Base-by-base conservation (phyloP, 2,113 vertebrate genomes). In the Zosterops lateralis region DNA sequence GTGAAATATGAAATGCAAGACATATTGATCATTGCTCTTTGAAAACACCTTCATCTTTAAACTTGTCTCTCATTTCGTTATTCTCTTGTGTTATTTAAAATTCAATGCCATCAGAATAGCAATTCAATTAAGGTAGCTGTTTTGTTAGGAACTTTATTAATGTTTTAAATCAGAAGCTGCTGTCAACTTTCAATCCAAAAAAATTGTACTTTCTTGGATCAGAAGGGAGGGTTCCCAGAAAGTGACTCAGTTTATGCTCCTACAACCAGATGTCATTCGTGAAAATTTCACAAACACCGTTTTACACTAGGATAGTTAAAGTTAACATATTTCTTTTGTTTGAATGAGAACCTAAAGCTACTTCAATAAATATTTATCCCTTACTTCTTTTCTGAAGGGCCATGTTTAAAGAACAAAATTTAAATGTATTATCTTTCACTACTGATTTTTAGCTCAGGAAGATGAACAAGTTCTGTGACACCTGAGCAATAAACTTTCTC, bases 31-130 rank as follows among this genome's bases (percentile, higher is more conserved):
- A 61, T 0, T 57, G 15, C 36, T 79, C 24, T 81, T 42, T 61
- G 38, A 61, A 89, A 84, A 53, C 6, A 83, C 6, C 5, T 60
- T n/a, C 1, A 36, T 36, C 26, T 73, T 83, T 54, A 57, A 83
- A 77, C 13, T 32, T 54, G 10, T 9, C 73, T 51, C 50, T 38
- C 17, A 77, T 81, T 58, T 70, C 0, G 0, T 38, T 2, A 1
- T n/a, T 91, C 8, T 48, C 45, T 38, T 64, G 14, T 25, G 74
- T 25, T 56, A 54, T 4, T 67, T 67, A 64, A 71, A 68, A 84
- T 81, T 75, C 44, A 75, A 4, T 31, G 25, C 11, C 53, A 56
- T 45, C 21, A 67, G 19, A 84, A 72, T 20, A 58, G 7, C 7
- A 75, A 80, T 14, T 10, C 12, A 42, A 76, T 60, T 54, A 54